Evolutionary conservation across 2,888 invertebrate species (phyloP).

Genomic region (Deroplatys truncata): DNA sequence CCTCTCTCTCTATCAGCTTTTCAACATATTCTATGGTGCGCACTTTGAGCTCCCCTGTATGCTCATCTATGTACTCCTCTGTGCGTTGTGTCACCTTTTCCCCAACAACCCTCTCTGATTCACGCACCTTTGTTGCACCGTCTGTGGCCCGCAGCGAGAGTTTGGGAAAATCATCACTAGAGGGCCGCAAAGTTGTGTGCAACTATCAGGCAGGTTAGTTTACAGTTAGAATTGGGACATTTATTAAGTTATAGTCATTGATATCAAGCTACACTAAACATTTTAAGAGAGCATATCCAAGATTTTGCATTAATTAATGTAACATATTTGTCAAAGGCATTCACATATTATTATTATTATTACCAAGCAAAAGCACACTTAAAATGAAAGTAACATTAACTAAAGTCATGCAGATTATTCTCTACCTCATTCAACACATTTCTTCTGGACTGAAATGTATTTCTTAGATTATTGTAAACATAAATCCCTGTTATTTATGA

Average conservation of each 20-base stretch:
- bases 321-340: neutral
- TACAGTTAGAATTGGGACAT: conserved; percentile 14
- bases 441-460: neutral
- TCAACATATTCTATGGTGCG: conserved; percentile 91
- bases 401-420: neutral
- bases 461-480: neutral
- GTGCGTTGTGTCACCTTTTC: conserved; percentile 83
- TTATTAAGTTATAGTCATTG: neutral
- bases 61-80: conserved; percentile 83
- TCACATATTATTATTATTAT: neutral
- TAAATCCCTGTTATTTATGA: too few relatives aligned
- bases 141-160: conserved; percentile 84
- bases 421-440: neutral
- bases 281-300: neutral
- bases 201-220: conserved; percentile 26
- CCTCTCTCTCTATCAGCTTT: conserved; percentile 94
- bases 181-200: conserved; percentile 48
- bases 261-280: neutral
- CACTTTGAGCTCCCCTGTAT: conserved; percentile 79
- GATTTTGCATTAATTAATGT: neutral
- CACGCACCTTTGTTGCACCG: conserved; percentile 78
- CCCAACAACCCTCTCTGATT: conserved; percentile 84
- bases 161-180: conserved; percentile 71
- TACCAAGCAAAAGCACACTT: neutral
- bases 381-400: neutral